Percentiles rank a stretch among this genome's conserved stretches.
Conservation (phyloP, 2,797 vertebrate genomes). For the Eurystomus glaucurus region DNA sequence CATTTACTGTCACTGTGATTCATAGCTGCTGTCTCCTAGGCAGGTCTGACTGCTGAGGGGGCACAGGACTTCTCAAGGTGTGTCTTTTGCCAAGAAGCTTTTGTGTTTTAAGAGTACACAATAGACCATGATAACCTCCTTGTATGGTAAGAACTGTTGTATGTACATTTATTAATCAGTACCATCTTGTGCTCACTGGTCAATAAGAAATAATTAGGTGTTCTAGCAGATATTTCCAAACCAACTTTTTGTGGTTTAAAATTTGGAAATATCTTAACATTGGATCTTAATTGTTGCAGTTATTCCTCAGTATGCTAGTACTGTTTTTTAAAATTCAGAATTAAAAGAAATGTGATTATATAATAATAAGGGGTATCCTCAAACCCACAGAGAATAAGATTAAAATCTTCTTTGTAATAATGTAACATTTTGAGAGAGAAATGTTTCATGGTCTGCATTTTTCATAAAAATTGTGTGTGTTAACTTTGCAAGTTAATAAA, state of each 20-base stretch:
- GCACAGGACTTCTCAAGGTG: conserved; percentile 30
- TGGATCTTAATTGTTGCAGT: background rate
- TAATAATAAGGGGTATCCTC: background rate
- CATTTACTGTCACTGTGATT: background rate
- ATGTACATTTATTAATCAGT: background rate
- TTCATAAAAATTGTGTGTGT: background rate
- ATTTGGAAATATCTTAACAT: background rate
- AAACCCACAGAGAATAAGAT: background rate
- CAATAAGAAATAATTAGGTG: background rate
- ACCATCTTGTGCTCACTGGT: background rate
- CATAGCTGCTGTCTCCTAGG: background rate
- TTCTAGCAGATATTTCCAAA: background rate
- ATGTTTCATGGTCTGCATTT: background rate
- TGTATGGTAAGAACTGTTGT: conserved; percentile 37
- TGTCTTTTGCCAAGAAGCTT: conserved; percentile 34
- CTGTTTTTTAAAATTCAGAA: background rate
- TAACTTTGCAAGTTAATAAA: conserved; percentile 5
- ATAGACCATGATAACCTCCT: background rate
- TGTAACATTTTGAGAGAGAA: background rate
- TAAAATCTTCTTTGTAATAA: background rate
- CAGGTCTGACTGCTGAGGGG: conserved; percentile 22
- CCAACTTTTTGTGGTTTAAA: background rate
- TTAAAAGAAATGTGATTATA: background rate
- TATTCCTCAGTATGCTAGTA: background rate
- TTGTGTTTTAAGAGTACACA: background rate